Base-by-base conservation (phyloP, 2,888 invertebrate species). In the Leptopterna dolabrata region DNA sequence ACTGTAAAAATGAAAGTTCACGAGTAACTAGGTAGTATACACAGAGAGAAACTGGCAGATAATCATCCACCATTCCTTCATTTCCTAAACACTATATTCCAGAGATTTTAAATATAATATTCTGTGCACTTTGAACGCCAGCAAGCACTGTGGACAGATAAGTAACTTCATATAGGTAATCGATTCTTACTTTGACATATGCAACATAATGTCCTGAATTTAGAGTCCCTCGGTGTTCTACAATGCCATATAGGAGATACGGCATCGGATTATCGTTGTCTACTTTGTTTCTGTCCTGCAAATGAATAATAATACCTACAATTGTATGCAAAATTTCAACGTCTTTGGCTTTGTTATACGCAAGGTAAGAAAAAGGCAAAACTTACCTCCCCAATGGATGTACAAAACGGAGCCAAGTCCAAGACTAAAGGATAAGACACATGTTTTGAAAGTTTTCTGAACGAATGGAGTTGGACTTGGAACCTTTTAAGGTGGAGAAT, bases 401-500 rank as follows among this genome's bases (percentile, higher is more conserved):
- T 63, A 91, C 98, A 98, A 92, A 97, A 98, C 6, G 98, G 97
- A 30, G 98, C 96, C 88, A 99, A 92, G 91, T 99, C 97, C 83
- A 99, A 92, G 0, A 96, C 91, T 76, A 95, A 93, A 0, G 98
- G 97, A 91, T 99, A 99, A 90, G 95, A 95, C 0, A 99, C 98
- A 90, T 95, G 95, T 89, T 96, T 95, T 13, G 95, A 94, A 90
- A 98, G 94, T 93, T 99, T 99, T 19, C 95, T 94, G 91, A 96
- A 96, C 92, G 95, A 94, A 91, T 94, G 94, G 6, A 94, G 93
- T 81, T 95, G 94, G 91, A 98, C 95, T 93, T 98, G 98, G 93
- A 99, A 99, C 89, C 99, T 93, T 92, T 99, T 99, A 89, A 99
- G 92, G 91, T 99, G 99, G 29, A 99, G 93, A 86, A 99, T 99